Percentiles rank a stretch among this genome's conserved stretches.
Evolutionary conservation across 2,888 invertebrate genomes (phyloP).

Genomic region (Zhengitettix transpicula): DNA sequence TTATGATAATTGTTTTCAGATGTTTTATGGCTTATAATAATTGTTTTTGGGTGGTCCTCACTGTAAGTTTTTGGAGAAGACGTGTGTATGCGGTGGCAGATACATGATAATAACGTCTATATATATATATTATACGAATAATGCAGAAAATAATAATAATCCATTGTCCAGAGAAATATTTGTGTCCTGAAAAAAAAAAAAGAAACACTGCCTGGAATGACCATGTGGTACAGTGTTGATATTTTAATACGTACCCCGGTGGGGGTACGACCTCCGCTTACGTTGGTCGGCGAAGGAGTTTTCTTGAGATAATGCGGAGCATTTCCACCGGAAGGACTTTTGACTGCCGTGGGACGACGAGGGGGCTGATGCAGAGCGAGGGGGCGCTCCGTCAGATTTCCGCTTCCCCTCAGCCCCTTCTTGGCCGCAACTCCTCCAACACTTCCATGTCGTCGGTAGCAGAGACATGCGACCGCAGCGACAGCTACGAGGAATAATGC

Average conservation of each 20-base stretch:
- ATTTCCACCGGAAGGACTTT: constrained; percentile 65
- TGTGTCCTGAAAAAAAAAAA: too few species aligned
- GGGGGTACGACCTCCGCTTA: constrained; percentile 25
- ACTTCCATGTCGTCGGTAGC: constrained; percentile 32
- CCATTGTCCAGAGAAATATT: too few species aligned
- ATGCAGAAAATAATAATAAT: too few species aligned
- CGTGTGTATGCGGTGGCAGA: too few species aligned
- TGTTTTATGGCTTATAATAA: too few species aligned
- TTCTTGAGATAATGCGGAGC: constrained; percentile 73
- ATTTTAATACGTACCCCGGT: constrained; percentile 28
- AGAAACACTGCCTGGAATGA: too few species aligned
- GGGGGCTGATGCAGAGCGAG: constrained; percentile 52
- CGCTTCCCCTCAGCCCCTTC: constrained; percentile 1
- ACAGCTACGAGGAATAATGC: constrained; percentile 39
- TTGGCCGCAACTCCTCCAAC: not conserved
- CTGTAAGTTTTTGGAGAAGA: too few species aligned
- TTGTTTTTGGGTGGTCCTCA: too few species aligned
- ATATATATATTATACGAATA: too few species aligned
- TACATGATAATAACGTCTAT: too few species aligned
- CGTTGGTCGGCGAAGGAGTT: constrained; percentile 69
- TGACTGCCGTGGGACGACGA: constrained; percentile 62
- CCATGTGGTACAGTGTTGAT: too few species aligned
- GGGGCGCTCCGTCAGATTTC: constrained; percentile 9
- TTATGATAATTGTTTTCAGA: too few species aligned
- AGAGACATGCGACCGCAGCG: constrained; percentile 45